Evolutionary conservation across 2,888 invertebrate genomes (phyloP), one percentile per base, ranked within the genome.

Genomic region (Oeneis ivallda): DNA sequence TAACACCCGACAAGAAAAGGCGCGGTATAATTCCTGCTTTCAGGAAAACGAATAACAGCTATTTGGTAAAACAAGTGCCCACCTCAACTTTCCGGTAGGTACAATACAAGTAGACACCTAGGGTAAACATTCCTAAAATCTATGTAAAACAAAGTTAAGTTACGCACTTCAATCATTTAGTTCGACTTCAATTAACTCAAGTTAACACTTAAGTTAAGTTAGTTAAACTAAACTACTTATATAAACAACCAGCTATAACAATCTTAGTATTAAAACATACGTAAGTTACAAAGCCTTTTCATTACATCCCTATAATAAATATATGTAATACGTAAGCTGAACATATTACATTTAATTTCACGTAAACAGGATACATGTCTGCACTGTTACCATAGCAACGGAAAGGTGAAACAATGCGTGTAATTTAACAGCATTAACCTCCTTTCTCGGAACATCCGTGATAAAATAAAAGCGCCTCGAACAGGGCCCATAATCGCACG

Each of bases 371-470:
- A 58, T 57, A 15, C 43, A 50, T 54, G 57, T 59, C 52, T 61
- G 45, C 49, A 64, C 39, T 39, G 78, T 80, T 76, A 77, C 85
- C 80, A 83, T 84, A 76, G 80, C 80, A 76, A 83, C 82, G 80
- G 79, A 78, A 83, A 83, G 80, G 83, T 85, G 84, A 86, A 86
- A 85, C 85, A 88, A 86, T 86, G 83, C 85, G 82, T 84, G 83
- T 85, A 85, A 88, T 85, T 86, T 78, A 80, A 82, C 82, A 77
- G 79, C 83, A 85, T 88, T 88, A 87, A 87, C 87, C 87, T 87
- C 85, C 79, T 87, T 87, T 85, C 85, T 79, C 83, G 79, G 81
- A 84, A 86, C 84, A 86, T 87, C 85, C 80, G 80, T 86, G 85
- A 84, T 87, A 87, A 86, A 87, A 88, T 87, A 83, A 86, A 86